Evolutionary conservation across 1,140 invertebrate species (phyloP).

Genomic region (Epicauta chinensis): DNA sequence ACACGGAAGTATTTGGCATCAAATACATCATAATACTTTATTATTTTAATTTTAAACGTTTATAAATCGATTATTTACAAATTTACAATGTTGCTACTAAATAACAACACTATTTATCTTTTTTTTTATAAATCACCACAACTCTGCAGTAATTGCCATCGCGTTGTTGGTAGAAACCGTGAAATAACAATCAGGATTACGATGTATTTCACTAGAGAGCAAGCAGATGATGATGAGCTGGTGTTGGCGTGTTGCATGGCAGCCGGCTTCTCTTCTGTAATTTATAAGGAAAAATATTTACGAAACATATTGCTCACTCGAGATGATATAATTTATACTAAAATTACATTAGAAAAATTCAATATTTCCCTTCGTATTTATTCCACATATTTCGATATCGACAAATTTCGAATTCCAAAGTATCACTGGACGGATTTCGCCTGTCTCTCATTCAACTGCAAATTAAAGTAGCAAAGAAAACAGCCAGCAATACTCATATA

Average conservation of each 20-base stretch:
- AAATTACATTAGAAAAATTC: too few relatives aligned
- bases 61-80: conserved; percentile 27
- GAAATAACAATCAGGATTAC: too few relatives aligned
- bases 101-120: conserved; percentile 15
- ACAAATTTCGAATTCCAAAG: too few relatives aligned
- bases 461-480: too few relatives aligned
- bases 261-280: conserved; percentile 56
- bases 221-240: conserved; percentile 35
- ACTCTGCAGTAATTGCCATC: conserved; percentile 5
- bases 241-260: conserved; percentile 60
- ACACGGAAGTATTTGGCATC: conserved; percentile 14
- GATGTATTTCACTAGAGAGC: conserved; percentile 25
- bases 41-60: conserved; percentile 10
- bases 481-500: too few relatives aligned
- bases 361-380: too few relatives aligned
- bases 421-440: too few relatives aligned
- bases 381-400: too few relatives aligned
- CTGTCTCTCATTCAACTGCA: too few relatives aligned
- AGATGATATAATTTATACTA: too few relatives aligned
- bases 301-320: too few relatives aligned
- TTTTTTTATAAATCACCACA: conserved; percentile 18
- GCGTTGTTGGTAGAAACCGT: neutral
- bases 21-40: conserved; percentile 10
- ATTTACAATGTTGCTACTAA: conserved; percentile 23
- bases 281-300: too few relatives aligned